Evolutionary conservation across 2,113 vertebrate genomes (phyloP).

Genomic region (Suricata suricatta): DNA sequence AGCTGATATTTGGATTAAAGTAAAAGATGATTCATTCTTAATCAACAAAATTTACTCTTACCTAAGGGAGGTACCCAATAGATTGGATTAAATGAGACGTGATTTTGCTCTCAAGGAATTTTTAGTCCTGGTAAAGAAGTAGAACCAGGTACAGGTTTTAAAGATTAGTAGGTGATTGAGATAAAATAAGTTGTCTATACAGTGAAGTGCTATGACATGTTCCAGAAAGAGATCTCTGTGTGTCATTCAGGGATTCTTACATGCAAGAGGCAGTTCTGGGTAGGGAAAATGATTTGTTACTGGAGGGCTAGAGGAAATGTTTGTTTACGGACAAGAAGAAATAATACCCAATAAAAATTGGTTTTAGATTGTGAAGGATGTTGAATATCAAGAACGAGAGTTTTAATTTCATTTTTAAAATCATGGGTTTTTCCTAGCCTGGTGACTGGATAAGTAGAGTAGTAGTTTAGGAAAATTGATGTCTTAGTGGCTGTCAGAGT

Average conservation of each 20-base stretch:
- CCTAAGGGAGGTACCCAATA: neutral
- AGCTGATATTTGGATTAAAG: neutral
- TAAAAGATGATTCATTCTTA: neutral
- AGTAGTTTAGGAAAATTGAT: constrained; percentile 8
- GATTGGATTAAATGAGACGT: neutral
- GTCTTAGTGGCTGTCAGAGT: neutral
- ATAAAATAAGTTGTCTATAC: neutral
- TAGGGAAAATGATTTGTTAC: neutral
- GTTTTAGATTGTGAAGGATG: neutral
- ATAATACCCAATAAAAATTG: neutral
- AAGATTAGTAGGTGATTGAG: neutral
- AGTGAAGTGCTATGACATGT: neutral
- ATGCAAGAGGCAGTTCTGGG: neutral
- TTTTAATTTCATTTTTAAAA: constrained; percentile 19
- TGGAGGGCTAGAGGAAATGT: neutral
- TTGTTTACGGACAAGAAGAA: neutral
- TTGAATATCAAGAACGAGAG: neutral
- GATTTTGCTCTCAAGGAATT: neutral
- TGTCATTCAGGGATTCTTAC: neutral
- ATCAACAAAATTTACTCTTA: neutral
- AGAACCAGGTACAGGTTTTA: neutral
- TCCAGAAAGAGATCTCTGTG: neutral
- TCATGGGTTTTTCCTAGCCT: neutral
- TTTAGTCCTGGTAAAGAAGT: neutral
- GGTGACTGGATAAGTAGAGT: neutral